These are phyloP conservation scores for Lucilia sericata DNA, from an alignment of 1,140 invertebrate species.

Conservation along the genomic window DNA sequence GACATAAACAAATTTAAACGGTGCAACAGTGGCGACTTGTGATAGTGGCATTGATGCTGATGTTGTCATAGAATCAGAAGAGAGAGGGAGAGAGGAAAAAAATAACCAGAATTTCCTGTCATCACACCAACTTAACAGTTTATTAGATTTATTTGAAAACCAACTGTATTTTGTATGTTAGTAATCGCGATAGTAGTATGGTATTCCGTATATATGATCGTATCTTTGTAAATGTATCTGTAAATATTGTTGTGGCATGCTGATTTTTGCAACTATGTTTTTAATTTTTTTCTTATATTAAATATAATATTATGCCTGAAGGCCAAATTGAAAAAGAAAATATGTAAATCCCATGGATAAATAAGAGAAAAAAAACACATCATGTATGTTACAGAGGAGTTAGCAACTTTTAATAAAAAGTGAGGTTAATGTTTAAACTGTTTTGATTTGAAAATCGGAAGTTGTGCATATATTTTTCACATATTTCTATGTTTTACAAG, in stretches of 20 bases:
- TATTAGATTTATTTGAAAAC: slow-evolving; percentile 8
- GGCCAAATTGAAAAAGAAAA: neutral
- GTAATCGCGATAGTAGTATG: too few species aligned
- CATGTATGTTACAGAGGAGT: neutral
- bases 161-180: neutral
- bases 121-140: slow-evolving; percentile 12
- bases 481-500: too few species aligned
- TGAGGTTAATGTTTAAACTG: neutral
- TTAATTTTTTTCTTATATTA: neutral
- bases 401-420: neutral
- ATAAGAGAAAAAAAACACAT: neutral
- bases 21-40: neutral
- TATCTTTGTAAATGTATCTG: neutral
- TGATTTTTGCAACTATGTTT: neutral
- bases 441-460: neutral
- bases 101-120: slow-evolving; percentile 23
- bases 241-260: neutral
- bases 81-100: neutral
- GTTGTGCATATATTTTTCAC: neutral
- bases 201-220: neutral
- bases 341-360: too few species aligned
- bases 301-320: neutral
- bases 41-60: neutral
- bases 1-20: neutral
- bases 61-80: neutral